Conservation (phyloP, 2,113 vertebrate species). For the Hydropotes inermis region DNA sequence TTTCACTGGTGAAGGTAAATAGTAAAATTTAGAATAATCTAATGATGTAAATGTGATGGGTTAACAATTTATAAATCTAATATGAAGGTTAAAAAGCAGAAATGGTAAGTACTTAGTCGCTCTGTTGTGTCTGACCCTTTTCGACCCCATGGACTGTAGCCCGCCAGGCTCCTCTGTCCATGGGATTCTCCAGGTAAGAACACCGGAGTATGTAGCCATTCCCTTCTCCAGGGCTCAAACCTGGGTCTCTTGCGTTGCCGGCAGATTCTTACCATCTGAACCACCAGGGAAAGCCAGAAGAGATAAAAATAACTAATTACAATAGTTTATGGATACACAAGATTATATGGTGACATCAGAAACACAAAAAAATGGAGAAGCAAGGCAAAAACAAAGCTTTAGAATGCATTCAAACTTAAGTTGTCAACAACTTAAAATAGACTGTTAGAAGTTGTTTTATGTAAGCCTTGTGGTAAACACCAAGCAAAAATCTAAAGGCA, state of each 20-base stretch:
- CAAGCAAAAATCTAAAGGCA: background rate
- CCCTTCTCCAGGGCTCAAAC: background rate
- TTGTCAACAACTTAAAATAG: background rate
- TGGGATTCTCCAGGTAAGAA: background rate
- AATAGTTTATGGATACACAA: background rate
- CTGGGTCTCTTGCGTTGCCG: background rate
- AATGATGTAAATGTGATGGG: background rate
- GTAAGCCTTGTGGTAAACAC: background rate
- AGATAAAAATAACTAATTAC: background rate
- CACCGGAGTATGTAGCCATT: background rate
- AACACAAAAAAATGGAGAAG: background rate
- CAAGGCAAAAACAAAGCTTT: background rate
- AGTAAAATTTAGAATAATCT: background rate
- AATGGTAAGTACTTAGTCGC: background rate
- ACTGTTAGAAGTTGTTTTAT: background rate
- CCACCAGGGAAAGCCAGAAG: background rate
- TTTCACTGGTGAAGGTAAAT: background rate
- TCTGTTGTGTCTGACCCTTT: background rate
- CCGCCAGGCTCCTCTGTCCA: background rate
- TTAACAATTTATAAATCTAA: background rate
- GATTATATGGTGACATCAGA: background rate
- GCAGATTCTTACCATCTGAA: background rate
- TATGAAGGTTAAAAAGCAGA: background rate
- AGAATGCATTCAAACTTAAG: background rate
- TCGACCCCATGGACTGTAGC: background rate